A percentile compares a stretch with the other conserved stretches of the same genome.
Conservation (phyloP, 2,113 vertebrate species). For the Oriolus oriolus region DNA sequence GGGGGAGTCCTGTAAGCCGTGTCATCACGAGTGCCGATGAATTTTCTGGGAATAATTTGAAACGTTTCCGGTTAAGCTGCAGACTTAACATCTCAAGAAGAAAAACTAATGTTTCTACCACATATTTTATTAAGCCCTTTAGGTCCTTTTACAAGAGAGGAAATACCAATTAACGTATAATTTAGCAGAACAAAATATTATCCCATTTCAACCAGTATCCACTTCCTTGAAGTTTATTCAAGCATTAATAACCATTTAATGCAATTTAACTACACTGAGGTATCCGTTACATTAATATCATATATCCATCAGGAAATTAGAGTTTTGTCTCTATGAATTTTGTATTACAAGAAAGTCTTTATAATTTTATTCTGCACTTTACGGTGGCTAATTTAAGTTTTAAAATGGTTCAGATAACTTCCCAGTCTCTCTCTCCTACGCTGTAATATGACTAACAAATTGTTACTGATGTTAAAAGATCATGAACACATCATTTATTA, state of each 20-base stretch:
- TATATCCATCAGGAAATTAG: slow-evolving; percentile 85
- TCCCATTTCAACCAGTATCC: slow-evolving; percentile 80
- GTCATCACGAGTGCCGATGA: slow-evolving; percentile 42
- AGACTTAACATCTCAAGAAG: slow-evolving; percentile 71
- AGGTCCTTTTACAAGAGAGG: slow-evolving; percentile 82
- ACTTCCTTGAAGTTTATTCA: slow-evolving; percentile 87
- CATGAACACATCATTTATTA: slow-evolving; percentile 69
- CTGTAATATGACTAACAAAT: slow-evolving; percentile 72
- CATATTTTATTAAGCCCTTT: slow-evolving; percentile 82
- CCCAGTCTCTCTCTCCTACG: slow-evolving; percentile 53
- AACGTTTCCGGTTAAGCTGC: slow-evolving; percentile 72
- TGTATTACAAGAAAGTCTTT: slow-evolving; percentile 78
- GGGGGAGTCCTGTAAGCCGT: slow-evolving; percentile 46
- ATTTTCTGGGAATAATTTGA: slow-evolving; percentile 76
- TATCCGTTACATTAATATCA: slow-evolving; percentile 85
- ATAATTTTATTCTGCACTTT: slow-evolving; percentile 77
- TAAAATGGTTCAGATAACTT: slow-evolving; percentile 70
- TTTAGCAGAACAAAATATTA: slow-evolving; percentile 86
- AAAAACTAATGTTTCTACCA: slow-evolving; percentile 71
- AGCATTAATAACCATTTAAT: slow-evolving; percentile 87
- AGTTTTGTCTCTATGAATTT: slow-evolving; percentile 82
- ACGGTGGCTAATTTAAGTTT: slow-evolving; percentile 73
- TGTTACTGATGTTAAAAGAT: slow-evolving; percentile 71
- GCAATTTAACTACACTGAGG: slow-evolving; percentile 82
- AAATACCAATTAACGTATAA: slow-evolving; percentile 86